phyloP scores from a whole-genome alignment of 1,140 invertebrate genomes.

The Eriocheir sinensis region DNA sequence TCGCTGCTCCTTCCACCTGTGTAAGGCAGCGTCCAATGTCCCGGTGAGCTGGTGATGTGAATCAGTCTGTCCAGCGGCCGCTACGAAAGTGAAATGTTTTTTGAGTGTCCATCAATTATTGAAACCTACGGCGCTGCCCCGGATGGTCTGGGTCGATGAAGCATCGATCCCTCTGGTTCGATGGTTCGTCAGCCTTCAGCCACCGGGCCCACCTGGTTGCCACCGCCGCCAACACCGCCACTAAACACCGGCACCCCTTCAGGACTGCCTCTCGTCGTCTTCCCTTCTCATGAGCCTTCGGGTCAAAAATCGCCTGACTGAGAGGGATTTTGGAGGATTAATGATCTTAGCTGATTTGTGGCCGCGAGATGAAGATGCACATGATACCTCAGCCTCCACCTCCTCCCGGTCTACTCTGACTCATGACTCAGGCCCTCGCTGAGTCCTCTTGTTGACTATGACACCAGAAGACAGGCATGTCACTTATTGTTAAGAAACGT shows the following conservation, averaged over 20 bases:
- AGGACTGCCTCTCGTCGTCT: background rate
- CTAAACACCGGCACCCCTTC: background rate
- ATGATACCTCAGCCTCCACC: background rate
- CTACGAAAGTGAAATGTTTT: background rate
- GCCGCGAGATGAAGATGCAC: background rate
- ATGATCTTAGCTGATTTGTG: background rate
- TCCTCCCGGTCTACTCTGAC: background rate
- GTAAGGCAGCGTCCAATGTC: background rate
- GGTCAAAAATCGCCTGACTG: background rate
- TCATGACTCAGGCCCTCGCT: background rate
- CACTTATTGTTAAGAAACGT: too few species aligned
- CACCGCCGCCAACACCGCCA: too few species aligned
- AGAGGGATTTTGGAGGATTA: background rate
- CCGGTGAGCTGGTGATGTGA: background rate
- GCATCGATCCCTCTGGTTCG: background rate
- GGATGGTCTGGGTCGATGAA: slow-evolving; percentile 1
- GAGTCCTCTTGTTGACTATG: too few species aligned
- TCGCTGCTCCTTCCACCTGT: background rate
- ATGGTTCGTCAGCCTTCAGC: slow-evolving; percentile 12
- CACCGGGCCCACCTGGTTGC: background rate
- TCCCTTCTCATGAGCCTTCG: background rate
- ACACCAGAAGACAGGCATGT: too few species aligned
- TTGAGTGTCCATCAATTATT: slow-evolving; percentile 17
- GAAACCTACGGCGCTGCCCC: background rate
- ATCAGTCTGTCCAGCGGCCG: background rate